A percentile compares a stretch with the other conserved stretches of the same genome.
These are phyloP conservation scores for Upupa epops DNA, from an alignment of 2,113 vertebrate genomes.

Conservation along the genomic window DNA sequence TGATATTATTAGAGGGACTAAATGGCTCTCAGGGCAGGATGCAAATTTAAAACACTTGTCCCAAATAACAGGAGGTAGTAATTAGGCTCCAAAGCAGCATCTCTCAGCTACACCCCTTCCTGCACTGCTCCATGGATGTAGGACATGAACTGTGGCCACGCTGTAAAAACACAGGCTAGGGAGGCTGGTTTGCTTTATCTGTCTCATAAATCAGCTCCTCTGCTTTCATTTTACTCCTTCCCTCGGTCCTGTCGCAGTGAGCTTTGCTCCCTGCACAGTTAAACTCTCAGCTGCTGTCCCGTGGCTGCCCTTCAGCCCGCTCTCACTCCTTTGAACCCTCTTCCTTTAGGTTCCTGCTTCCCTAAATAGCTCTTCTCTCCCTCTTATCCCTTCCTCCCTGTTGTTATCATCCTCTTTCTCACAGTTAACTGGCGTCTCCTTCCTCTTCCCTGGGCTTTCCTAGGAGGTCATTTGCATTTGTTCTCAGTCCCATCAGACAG, in stretches of 20 bases:
- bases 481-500: constrained; percentile 29
- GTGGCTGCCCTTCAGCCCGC: not conserved
- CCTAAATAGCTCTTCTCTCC: not conserved
- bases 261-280: not conserved
- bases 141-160: not conserved
- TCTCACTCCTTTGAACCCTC: not conserved
- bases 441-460: not conserved
- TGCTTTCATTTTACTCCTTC: not conserved
- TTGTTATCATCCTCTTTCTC: not conserved
- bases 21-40: constrained; percentile 34
- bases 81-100: constrained; percentile 41
- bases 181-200: not conserved
- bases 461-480: not conserved
- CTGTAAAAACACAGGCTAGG: not conserved
- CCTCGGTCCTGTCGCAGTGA: not conserved
- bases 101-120: constrained; percentile 12
- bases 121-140: not conserved
- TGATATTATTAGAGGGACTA: constrained; percentile 21
- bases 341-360: not conserved
- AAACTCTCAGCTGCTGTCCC: not conserved
- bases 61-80: constrained; percentile 56
- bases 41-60: constrained; percentile 55
- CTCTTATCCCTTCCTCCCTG: not conserved
- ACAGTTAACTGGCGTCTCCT: not conserved
- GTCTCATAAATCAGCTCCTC: not conserved